Evolutionary conservation across 2,797 vertebrate genomes (phyloP).

Genomic region (Arrhamphus sclerolepis): DNA sequence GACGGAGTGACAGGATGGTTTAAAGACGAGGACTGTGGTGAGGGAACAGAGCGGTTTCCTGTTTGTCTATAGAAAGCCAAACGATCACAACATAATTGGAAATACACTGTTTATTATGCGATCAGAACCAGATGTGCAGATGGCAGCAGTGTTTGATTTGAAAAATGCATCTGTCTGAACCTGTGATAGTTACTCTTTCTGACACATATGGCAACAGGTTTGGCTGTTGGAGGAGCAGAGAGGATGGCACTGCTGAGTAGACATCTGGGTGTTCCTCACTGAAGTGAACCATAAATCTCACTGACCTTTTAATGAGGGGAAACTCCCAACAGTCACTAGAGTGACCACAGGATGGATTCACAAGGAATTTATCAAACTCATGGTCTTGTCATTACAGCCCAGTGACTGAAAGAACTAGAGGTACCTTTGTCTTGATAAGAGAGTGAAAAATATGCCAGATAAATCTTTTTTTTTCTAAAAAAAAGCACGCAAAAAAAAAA

Average conservation of each 20-base stretch:
- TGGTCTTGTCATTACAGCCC: background rate
- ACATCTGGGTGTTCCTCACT: constrained; percentile 43
- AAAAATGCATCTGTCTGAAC: constrained; percentile 50
- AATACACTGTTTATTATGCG: constrained; percentile 36
- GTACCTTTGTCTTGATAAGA: constrained; percentile 13
- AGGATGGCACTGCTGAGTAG: constrained; percentile 26
- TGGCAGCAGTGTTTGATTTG: constrained; percentile 39
- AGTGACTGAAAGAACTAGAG: constrained; percentile 7
- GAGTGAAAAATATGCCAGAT: constrained; percentile 18
- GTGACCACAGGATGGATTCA: constrained; percentile 50
- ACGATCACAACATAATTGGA: constrained; percentile 42
- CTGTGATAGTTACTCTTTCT: constrained; percentile 45
- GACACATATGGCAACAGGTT: constrained; percentile 20
- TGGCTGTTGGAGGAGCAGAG: constrained; percentile 15
- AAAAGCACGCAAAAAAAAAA: no score
- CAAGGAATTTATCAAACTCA: constrained; percentile 11
- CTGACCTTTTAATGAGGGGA: constrained; percentile 43
- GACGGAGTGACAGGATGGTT: constrained; percentile 10
- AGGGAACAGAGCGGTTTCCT: constrained; percentile 48
- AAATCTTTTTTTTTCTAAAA: constrained; percentile 7
- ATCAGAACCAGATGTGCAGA: constrained; percentile 66
- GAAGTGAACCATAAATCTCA: constrained; percentile 52
- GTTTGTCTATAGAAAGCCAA: constrained; percentile 38
- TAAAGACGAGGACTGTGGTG: constrained; percentile 33
- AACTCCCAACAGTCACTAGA: constrained; percentile 44